A percentile compares a stretch with the other conserved stretches of the same genome.
These are phyloP conservation scores for Diacarnus erythraeanus DNA, from an alignment of 37 sponge, comb jelly and placozoan genomes.

Conservation along the genomic window DNA sequence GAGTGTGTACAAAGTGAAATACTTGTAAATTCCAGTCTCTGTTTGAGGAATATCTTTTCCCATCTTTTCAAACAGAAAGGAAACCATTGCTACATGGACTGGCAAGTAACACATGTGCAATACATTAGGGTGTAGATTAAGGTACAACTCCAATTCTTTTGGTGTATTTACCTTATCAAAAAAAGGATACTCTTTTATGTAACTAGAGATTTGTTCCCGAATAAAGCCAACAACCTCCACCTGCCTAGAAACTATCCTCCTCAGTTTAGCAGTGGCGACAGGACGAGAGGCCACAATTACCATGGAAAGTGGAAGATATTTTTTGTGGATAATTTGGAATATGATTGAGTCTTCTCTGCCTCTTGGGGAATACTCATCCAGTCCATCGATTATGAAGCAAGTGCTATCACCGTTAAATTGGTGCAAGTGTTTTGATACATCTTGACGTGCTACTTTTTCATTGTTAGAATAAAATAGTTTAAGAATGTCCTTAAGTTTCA, in stretches of 20 bases:
- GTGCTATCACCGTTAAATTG: background rate
- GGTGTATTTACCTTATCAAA: background rate
- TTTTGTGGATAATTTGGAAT: background rate
- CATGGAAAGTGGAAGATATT: background rate
- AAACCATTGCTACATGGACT: constrained; percentile 19
- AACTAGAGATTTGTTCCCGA: background rate
- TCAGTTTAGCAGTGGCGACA: background rate
- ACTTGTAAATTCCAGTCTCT: constrained; percentile 21
- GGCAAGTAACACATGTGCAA: constrained; percentile 36
- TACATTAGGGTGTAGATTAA: constrained; percentile 10
- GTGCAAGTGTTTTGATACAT: background rate
- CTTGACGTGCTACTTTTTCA: background rate
- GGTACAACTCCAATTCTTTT: background rate
- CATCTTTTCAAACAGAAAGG: background rate
- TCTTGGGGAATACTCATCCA: constrained; percentile 14
- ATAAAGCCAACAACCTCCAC: constrained; percentile 30
- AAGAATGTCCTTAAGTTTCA: background rate
- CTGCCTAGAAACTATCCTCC: background rate
- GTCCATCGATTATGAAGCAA: constrained; percentile 25
- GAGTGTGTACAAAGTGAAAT: constrained; percentile 5
- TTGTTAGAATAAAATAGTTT: background rate
- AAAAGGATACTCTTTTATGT: background rate
- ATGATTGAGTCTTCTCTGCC: background rate
- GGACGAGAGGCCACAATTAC: constrained; percentile 22
- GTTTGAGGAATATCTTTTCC: background rate